phyloP scores from a whole-genome alignment of 1,140 invertebrate species.

The Drosophila gunungcola region DNA sequence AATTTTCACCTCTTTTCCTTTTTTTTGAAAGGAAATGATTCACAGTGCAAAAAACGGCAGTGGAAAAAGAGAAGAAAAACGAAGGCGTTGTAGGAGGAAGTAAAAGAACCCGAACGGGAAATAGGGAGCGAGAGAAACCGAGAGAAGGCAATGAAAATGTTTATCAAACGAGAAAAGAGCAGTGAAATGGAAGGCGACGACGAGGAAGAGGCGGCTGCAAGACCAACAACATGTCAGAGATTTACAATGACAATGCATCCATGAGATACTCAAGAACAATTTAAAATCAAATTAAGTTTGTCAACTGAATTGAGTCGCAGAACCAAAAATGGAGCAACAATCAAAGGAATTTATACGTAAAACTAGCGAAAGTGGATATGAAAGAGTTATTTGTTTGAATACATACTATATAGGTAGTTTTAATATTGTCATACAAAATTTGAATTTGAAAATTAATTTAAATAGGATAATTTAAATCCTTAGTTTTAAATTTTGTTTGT shows the following conservation, averaged over 20 bases:
- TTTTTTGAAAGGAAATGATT: slow-evolving; percentile 32
- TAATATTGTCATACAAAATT: too few species aligned
- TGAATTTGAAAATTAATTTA: too few species aligned
- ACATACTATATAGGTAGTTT: too few species aligned
- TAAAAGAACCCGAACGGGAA: slow-evolving; percentile 38
- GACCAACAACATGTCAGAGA: slow-evolving; percentile 35
- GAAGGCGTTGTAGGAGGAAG: slow-evolving; percentile 51
- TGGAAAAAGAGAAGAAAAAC: slow-evolving; percentile 32
- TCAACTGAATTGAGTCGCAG: slow-evolving; percentile 27
- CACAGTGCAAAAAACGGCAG: slow-evolving; percentile 35
- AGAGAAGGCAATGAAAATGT: slow-evolving; percentile 46
- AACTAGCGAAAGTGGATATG: not conserved
- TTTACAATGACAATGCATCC: slow-evolving; percentile 49
- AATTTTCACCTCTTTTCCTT: not conserved
- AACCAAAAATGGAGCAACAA: not conserved
- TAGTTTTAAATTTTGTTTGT: too few species aligned
- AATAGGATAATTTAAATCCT: too few species aligned
- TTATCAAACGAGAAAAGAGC: slow-evolving; percentile 44
- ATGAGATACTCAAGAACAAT: slow-evolving; percentile 42
- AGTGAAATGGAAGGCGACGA: slow-evolving; percentile 12
- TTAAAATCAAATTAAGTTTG: slow-evolving; percentile 37
- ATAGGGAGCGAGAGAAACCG: slow-evolving; percentile 14
- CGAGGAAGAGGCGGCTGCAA: slow-evolving; percentile 14
- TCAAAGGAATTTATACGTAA: not conserved
- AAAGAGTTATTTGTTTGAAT: too few species aligned